These are phyloP conservation scores for Hesperia comma DNA, from an alignment of 2,888 invertebrate species.

Conservation along the genomic window DNA sequence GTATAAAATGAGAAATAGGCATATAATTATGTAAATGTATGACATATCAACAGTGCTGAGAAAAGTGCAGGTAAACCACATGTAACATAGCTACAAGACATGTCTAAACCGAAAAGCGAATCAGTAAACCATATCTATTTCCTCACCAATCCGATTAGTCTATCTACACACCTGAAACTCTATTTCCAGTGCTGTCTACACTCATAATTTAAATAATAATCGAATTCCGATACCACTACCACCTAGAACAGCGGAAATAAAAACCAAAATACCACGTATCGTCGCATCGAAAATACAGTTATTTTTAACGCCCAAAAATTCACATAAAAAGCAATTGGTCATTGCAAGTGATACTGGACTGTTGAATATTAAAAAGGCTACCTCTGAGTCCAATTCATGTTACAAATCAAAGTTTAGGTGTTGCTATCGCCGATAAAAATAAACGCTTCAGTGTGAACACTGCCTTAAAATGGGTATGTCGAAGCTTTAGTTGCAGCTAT, in stretches of 20 bases:
- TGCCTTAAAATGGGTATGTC: slow-evolving; percentile 24
- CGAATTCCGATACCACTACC: slow-evolving; percentile 24
- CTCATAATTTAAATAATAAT: slow-evolving; percentile 25
- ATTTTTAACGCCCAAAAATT: slow-evolving; percentile 33
- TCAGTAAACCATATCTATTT: too few relatives aligned
- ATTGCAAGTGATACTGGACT: slow-evolving; percentile 32
- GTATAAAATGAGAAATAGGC: too few relatives aligned
- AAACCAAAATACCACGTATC: slow-evolving; percentile 24
- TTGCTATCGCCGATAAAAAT: slow-evolving; percentile 29
- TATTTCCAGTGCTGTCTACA: slow-evolving; percentile 3
- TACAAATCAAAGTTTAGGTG: slow-evolving; percentile 37
- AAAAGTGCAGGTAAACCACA: too few relatives aligned
- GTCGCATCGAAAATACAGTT: slow-evolving; percentile 32
- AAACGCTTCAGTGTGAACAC: slow-evolving; percentile 28
- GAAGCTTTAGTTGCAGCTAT: slow-evolving; percentile 11
- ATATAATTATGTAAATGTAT: too few relatives aligned
- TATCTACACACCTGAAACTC: neutral
- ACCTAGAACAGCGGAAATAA: slow-evolving; percentile 11
- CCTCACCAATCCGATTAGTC: too few relatives aligned
- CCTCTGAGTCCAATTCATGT: slow-evolving; percentile 25
- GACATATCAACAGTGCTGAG: too few relatives aligned
- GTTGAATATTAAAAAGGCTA: slow-evolving; percentile 35
- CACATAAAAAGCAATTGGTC: slow-evolving; percentile 35
- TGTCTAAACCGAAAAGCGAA: too few relatives aligned
- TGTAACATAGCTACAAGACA: too few relatives aligned